Percentiles rank a stretch among this genome's conserved stretches.
phyloP scores from a whole-genome alignment of 2,113 vertebrate genomes.

The Micronycteris hirsuta region DNA sequence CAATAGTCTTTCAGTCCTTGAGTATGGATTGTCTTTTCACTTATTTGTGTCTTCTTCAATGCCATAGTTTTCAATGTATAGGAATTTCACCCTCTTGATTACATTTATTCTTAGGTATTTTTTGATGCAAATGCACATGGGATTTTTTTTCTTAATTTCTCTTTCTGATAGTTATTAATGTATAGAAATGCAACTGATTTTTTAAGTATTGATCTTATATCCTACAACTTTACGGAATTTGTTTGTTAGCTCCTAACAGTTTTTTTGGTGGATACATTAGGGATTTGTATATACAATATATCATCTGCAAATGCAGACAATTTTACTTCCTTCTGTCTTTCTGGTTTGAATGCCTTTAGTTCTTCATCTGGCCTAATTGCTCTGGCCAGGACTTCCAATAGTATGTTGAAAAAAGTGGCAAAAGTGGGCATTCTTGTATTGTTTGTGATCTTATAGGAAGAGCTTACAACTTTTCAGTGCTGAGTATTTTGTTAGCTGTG shows the following conservation, averaged over 20 bases:
- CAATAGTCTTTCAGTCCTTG: not conserved
- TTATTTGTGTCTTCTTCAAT: not conserved
- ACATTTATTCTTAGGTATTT: not conserved
- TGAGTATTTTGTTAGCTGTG: not conserved
- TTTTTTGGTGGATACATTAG: not conserved
- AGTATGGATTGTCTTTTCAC: not conserved
- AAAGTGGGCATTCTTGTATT: not conserved
- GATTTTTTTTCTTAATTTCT: not conserved
- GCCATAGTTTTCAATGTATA: not conserved
- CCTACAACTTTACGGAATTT: not conserved
- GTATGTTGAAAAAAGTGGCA: not conserved
- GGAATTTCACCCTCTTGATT: not conserved
- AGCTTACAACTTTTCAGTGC: not conserved
- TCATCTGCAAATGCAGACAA: not conserved
- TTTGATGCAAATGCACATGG: not conserved
- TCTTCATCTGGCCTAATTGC: not conserved
- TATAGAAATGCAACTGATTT: not conserved
- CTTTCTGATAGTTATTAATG: not conserved
- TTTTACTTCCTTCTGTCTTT: not conserved
- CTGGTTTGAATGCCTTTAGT: not conserved
- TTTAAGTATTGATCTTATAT: not conserved
- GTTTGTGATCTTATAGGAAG: not conserved
- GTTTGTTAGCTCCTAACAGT: not conserved
- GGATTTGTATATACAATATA: not conserved
- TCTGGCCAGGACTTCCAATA: not conserved